Percentiles rank a stretch among this genome's conserved stretches.
phyloP scores from a whole-genome alignment of 2,797 vertebrate species.

The Cheirogaleus major region DNA sequence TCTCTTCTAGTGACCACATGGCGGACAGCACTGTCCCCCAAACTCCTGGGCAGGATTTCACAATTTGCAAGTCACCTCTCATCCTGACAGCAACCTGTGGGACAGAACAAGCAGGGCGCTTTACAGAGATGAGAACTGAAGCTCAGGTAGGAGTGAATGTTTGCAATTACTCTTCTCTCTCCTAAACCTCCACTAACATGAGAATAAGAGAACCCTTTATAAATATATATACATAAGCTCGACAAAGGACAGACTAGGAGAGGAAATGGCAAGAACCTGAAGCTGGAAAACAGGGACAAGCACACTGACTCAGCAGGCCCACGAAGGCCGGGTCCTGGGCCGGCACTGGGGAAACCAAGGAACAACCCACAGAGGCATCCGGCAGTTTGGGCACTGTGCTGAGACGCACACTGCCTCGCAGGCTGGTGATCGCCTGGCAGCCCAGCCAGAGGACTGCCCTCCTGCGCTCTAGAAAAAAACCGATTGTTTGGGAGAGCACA shows the following conservation, averaged over 20 bases:
- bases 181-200: neutral
- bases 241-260: neutral
- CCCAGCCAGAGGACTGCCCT: neutral
- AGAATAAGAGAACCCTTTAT: neutral
- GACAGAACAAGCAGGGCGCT: neutral
- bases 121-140: neutral
- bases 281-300: neutral
- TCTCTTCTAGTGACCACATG: neutral
- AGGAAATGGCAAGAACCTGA: neutral
- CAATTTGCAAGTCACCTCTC: too few species aligned
- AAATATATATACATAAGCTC: too few species aligned
- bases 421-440: neutral
- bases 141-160: neutral
- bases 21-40: accelerated
- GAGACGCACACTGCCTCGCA: too few species aligned
- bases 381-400: accelerated
- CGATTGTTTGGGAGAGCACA: neutral
- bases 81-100: neutral
- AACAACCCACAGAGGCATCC: neutral
- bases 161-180: neutral
- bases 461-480: neutral
- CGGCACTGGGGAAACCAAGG: accelerated
- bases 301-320: neutral
- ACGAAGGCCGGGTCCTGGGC: neutral
- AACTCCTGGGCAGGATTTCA: neutral